Conservation (phyloP, 2,797 vertebrate species). For the Strix occidentalis region DNA sequence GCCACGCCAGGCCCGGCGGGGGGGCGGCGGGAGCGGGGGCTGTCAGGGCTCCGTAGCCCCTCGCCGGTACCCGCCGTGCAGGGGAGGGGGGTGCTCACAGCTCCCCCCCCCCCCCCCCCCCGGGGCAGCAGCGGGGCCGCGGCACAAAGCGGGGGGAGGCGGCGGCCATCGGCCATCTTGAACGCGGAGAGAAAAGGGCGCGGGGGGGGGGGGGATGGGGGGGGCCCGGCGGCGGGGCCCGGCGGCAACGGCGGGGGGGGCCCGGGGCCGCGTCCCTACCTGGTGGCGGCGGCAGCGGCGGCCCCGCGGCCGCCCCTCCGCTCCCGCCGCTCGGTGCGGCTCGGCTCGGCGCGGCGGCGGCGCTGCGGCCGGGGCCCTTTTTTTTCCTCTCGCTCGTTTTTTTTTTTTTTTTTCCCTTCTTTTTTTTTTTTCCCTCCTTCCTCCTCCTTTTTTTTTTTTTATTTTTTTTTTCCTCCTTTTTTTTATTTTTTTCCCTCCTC, state of each 20-base stretch:
- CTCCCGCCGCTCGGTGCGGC: not conserved
- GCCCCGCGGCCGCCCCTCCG: not conserved
- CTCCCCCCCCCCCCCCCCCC: not conserved
- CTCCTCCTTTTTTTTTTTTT: not conserved
- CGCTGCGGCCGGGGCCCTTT: not conserved
- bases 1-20: not conserved
- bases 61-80: not conserved
- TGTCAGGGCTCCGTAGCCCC: not conserved
- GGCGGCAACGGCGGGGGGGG: not conserved
- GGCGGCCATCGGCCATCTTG: conserved; percentile 12
- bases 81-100: not conserved
- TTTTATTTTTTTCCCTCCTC: not conserved
- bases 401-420: not conserved
- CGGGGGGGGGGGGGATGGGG: not conserved
- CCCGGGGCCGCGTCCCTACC: not conserved
- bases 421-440: not conserved
- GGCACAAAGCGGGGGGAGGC: not conserved
- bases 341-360: not conserved
- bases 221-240: not conserved
- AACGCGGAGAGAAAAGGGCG: not conserved
- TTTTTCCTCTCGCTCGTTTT: not conserved
- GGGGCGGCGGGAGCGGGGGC: not conserved
- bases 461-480: not conserved
- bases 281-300: not conserved
- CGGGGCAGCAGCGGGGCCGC: not conserved